phyloP scores from a whole-genome alignment of 2,888 invertebrate genomes.

The Entomobrya multifasciata region DNA sequence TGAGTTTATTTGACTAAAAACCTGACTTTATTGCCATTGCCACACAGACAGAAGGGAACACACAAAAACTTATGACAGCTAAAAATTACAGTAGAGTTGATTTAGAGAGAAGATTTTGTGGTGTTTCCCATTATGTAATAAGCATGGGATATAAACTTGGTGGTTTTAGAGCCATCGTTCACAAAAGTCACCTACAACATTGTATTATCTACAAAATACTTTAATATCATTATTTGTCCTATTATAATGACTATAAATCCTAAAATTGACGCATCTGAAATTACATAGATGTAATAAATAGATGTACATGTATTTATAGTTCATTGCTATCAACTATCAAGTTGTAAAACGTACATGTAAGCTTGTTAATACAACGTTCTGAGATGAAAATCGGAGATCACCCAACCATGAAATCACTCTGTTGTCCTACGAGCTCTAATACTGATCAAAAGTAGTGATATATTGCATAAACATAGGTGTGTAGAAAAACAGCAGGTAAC shows the following conservation, averaged over 20 bases:
- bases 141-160: background rate
- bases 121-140: slow-evolving; percentile 8
- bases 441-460: background rate
- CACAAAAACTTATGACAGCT: background rate
- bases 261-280: slow-evolving; percentile 8
- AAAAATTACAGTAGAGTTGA: background rate
- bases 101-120: slow-evolving; percentile 9
- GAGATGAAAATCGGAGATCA: slow-evolving; percentile 14
- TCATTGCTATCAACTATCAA: too few relatives aligned
- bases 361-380: background rate
- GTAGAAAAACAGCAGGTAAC: too few relatives aligned
- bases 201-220: background rate
- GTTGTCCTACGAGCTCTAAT: slow-evolving; percentile 2
- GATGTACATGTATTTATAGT: too few relatives aligned
- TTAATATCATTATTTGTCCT: background rate
- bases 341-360: too few relatives aligned
- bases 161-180: background rate
- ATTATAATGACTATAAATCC: background rate
- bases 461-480: background rate
- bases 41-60: background rate
- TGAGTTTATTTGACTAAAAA: slow-evolving; percentile 8
- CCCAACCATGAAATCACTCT: slow-evolving; percentile 43
- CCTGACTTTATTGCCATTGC: background rate
- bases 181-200: background rate
- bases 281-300: slow-evolving; percentile 24